Conservation (phyloP, 2,888 invertebrate species). For the Pachliopta kotzebuea region DNA sequence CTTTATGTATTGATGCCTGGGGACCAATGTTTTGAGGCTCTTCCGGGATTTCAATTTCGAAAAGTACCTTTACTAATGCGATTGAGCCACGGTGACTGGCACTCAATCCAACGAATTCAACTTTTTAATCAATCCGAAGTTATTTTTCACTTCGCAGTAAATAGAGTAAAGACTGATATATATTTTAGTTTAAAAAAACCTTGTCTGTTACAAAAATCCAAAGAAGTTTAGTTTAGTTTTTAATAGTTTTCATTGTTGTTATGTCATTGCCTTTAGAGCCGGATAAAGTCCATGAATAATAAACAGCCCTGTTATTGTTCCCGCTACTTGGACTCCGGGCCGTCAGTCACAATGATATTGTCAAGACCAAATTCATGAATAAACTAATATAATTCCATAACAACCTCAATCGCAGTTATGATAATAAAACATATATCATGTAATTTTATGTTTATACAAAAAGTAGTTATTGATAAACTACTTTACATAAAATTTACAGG, state of each 20-base stretch:
- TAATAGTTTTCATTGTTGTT: no score
- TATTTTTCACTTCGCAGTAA: background rate
- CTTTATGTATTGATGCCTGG: background rate
- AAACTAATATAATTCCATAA: no score
- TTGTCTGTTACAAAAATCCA: background rate
- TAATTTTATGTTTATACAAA: no score
- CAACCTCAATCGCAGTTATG: no score
- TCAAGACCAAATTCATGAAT: no score
- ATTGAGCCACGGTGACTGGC: constrained; percentile 4
- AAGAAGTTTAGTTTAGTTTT: background rate
- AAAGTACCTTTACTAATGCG: constrained; percentile 6
- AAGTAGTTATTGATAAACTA: background rate
- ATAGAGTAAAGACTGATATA: background rate
- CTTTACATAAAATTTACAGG: background rate
- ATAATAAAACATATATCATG: no score
- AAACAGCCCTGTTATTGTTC: no score
- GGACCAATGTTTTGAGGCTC: constrained; percentile 3
- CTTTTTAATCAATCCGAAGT: constrained; percentile 2
- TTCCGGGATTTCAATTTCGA: constrained; percentile 2
- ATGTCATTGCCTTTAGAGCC: no score
- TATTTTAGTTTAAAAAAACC: background rate
- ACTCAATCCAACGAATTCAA: constrained; percentile 1
- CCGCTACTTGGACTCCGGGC: no score
- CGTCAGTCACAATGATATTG: no score
- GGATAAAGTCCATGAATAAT: no score